Evolutionary conservation across 2,797 vertebrate genomes (phyloP).

Genomic region (Cheirogaleus major): DNA sequence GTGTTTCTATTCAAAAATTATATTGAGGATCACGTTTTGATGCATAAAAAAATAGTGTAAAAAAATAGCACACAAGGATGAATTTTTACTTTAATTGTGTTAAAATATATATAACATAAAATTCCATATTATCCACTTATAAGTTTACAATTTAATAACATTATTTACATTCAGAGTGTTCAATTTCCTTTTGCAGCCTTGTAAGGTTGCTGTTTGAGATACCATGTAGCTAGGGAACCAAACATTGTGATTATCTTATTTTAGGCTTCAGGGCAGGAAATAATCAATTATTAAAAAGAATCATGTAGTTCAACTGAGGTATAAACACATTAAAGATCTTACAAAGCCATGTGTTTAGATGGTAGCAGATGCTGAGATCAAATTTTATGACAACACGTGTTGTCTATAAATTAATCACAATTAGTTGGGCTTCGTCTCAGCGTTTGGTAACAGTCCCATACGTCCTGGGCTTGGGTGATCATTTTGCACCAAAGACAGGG

Average conservation of each 20-base stretch:
- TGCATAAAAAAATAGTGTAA: background rate
- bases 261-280: background rate
- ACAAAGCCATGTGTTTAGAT: background rate
- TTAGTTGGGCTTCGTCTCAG: fast-evolving
- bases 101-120: background rate
- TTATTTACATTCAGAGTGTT: background rate
- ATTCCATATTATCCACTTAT: background rate
- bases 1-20: background rate
- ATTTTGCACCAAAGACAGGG: background rate
- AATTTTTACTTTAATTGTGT: background rate
- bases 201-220: background rate
- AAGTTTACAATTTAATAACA: background rate
- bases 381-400: background rate
- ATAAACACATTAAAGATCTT: background rate
- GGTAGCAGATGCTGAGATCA: background rate
- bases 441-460: background rate
- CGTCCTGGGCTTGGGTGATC: background rate
- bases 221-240: background rate
- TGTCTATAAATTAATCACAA: background rate
- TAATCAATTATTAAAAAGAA: background rate
- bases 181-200: background rate
- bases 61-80: background rate
- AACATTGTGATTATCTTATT: background rate
- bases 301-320: background rate
- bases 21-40: too few species aligned